Evolutionary conservation across 2,797 vertebrate genomes (phyloP).

Genomic region (Eurystomus glaucurus): DNA sequence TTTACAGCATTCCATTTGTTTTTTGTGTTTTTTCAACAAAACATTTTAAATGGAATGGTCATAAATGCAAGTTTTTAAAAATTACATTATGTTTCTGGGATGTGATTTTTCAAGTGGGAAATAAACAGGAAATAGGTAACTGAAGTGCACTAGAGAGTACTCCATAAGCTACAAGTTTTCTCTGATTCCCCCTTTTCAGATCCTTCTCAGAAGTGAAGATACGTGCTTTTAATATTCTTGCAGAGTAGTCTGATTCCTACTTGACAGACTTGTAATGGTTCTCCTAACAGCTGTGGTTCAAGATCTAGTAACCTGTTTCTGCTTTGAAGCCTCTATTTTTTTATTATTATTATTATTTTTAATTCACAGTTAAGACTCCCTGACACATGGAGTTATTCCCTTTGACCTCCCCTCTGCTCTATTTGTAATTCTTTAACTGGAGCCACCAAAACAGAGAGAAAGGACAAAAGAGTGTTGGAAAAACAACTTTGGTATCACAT

Average conservation of each 20-base stretch:
- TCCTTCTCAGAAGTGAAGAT: slow-evolving; percentile 36
- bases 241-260: slow-evolving; percentile 49
- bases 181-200: slow-evolving; percentile 35
- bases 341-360: background rate
- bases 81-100: slow-evolving; percentile 74
- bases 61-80: slow-evolving; percentile 70
- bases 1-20: slow-evolving; percentile 82
- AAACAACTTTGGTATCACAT: slow-evolving; percentile 10
- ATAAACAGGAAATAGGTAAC: slow-evolving; percentile 82
- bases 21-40: slow-evolving; percentile 65
- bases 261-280: slow-evolving; percentile 41
- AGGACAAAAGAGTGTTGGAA: background rate
- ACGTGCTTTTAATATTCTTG: background rate
- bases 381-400: slow-evolving; percentile 21
- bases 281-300: slow-evolving; percentile 21
- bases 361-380: background rate
- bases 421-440: slow-evolving; percentile 27
- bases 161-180: slow-evolving; percentile 40
- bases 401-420: slow-evolving; percentile 49
- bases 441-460: slow-evolving; percentile 2
- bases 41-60: slow-evolving; percentile 67
- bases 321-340: slow-evolving; percentile 6
- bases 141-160: slow-evolving; percentile 58
- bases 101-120: slow-evolving; percentile 72
- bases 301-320: slow-evolving; percentile 31